A percentile compares a stretch with the other conserved stretches of the same genome.
These are phyloP conservation scores for Muschampia staudingeri DNA, from an alignment of 2,888 invertebrate genomes.

Conservation along the genomic window DNA sequence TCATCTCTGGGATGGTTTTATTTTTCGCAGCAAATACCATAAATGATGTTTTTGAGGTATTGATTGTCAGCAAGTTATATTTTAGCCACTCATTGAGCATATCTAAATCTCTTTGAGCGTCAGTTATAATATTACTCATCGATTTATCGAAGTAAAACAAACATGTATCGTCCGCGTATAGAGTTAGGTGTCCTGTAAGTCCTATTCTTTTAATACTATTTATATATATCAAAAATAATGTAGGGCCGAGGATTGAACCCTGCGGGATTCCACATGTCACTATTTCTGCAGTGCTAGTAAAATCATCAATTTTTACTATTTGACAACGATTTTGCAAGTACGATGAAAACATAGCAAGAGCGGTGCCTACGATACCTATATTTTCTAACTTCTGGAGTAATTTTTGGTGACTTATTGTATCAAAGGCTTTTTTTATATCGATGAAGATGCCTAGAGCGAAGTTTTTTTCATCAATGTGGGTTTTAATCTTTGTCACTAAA, in stretches of 20 bases:
- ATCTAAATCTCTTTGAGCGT: conserved; percentile 25
- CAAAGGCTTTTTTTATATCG: conserved; percentile 41
- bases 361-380: conserved; percentile 18
- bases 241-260: conserved; percentile 9
- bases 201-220: conserved; percentile 35
- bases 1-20: no score
- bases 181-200: conserved; percentile 15
- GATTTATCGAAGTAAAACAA: conserved; percentile 21
- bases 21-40: conserved; percentile 21
- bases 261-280: conserved; percentile 11
- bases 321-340: conserved; percentile 25
- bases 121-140: background rate
- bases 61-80: conserved; percentile 32
- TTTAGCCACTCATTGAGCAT: conserved; percentile 32
- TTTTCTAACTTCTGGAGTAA: conserved; percentile 14
- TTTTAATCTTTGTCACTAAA: conserved; percentile 38
- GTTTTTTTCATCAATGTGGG: conserved; percentile 34
- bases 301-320: conserved; percentile 26
- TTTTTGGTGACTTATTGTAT: conserved; percentile 32
- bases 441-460: conserved; percentile 32
- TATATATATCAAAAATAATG: conserved; percentile 16
- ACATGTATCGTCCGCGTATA: conserved; percentile 24
- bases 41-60: conserved; percentile 25
- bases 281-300: background rate
- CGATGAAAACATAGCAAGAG: conserved; percentile 23